Base-by-base conservation (phyloP, 23 tunicate species). In the Trididemnum miniatum region DNA sequence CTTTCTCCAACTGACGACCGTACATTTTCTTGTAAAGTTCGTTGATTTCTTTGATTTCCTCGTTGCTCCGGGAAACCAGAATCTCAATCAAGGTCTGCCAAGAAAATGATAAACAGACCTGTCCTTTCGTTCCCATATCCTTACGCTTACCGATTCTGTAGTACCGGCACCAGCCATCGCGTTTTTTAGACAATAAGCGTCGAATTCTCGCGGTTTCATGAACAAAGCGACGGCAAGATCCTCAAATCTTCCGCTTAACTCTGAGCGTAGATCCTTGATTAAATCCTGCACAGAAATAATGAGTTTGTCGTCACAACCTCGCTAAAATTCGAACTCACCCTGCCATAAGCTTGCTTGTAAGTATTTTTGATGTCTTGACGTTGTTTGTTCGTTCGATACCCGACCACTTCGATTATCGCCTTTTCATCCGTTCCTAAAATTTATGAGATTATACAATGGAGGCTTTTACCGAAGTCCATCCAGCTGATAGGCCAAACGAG, bases 61-160 rank as follows among this genome's bases (percentile, higher is more conserved):
- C 86, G 81, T 93, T 93, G 78, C 80, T 88, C 15, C 94, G 84
- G 2, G 98, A 84, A 20, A 88, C 86, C 35, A 93, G 37, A 20
- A 93, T 84, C 66, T 93, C 98, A 28, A 93, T 84, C 65, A 93
- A 80, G 20, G 94, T 81, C 97, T 92, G 67, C 15, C 12, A n/a
- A n/a, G n/a, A n/a, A n/a, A n/a, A n/a, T n/a, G n/a, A n/a, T n/a
- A n/a, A n/a, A n/a, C n/a, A n/a, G n/a, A n/a, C n/a, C n/a, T n/a
- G n/a, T n/a, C n/a, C n/a, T n/a, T n/a, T n/a, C n/a, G n/a, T n/a
- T n/a, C n/a, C n/a, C n/a, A n/a, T n/a, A n/a, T n/a, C n/a, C n/a
- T n/a, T n/a, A n/a, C n/a, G n/a, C n/a, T n/a, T 52, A 92, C 97
- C 79, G 98, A 82, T 84, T 93, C 98, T 33, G 94, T 78, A 18